Percentiles rank a stretch among this genome's conserved stretches.
phyloP scores from a whole-genome alignment of 1,140 invertebrate species.

The Eueides isabella region DNA sequence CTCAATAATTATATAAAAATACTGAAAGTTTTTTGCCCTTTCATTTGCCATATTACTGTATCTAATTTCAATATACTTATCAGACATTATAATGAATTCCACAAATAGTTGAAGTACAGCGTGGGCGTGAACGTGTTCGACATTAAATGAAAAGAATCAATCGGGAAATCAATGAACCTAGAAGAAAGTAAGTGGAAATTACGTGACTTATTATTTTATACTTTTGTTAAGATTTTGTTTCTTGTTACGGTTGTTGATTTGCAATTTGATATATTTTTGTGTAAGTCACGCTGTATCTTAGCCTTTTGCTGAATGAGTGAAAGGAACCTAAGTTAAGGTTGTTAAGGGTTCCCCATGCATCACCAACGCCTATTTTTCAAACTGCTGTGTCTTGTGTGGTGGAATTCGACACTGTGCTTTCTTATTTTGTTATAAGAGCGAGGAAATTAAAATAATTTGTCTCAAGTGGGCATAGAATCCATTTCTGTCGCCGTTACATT shows the following conservation, averaged over 20 bases:
- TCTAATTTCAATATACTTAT: background rate
- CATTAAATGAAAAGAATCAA: conserved; percentile 10
- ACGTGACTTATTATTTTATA: background rate
- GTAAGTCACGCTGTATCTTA: background rate
- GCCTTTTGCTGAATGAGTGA: background rate
- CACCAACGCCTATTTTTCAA: no score
- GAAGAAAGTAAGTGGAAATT: background rate
- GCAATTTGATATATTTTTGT: background rate
- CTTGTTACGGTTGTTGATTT: background rate
- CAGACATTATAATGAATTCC: background rate
- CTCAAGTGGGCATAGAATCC: no score
- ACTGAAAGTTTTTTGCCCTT: no score
- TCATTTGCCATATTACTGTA: background rate
- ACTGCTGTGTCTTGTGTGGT: no score
- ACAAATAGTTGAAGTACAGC: background rate
- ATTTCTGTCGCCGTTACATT: no score
- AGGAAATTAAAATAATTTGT: no score
- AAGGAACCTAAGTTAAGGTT: background rate
- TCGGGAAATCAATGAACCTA: background rate
- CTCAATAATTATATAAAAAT: no score
- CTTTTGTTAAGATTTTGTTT: background rate
- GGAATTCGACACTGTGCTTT: no score
- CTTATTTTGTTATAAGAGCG: no score
- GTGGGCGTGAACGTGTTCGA: background rate
- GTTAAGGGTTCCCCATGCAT: no score